These are phyloP conservation scores for Ptychadena robeensis DNA, from an alignment of 2,797 vertebrate genomes.

Conservation along the genomic window DNA sequence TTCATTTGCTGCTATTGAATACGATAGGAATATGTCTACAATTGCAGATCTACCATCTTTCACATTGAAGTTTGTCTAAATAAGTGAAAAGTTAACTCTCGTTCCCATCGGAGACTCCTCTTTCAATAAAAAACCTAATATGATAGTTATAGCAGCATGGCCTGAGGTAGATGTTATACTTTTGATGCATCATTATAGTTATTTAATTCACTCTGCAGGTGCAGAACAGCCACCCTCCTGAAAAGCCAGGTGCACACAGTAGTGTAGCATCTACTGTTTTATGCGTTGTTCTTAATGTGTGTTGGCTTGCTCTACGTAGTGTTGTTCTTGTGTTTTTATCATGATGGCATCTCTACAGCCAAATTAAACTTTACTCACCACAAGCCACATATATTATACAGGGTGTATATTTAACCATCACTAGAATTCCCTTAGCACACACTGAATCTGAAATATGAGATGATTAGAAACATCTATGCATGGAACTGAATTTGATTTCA, in stretches of 20 bases:
- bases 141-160: constrained; percentile 44
- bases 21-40: neutral
- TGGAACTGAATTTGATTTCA: constrained; percentile 26
- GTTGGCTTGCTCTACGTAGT: constrained; percentile 23
- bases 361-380: constrained; percentile 37
- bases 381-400: constrained; percentile 26
- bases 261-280: constrained; percentile 42
- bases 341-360: constrained; percentile 37
- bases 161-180: constrained; percentile 46
- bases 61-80: neutral
- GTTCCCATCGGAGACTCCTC: neutral
- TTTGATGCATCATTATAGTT: constrained; percentile 48
- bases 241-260: constrained; percentile 58
- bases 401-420: constrained; percentile 21
- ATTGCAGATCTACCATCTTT: neutral
- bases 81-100: neutral
- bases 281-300: constrained; percentile 53
- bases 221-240: constrained; percentile 45
- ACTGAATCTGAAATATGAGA: constrained; percentile 1
- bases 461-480: constrained; percentile 3
- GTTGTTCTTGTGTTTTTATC: constrained; percentile 40
- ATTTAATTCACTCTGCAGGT: constrained; percentile 50
- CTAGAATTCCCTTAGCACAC: constrained; percentile 44
- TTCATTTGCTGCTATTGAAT: neutral
- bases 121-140: neutral